Evolutionary conservation across 2,113 vertebrate genomes (phyloP).

Genomic region (Lampris incognitus): DNA sequence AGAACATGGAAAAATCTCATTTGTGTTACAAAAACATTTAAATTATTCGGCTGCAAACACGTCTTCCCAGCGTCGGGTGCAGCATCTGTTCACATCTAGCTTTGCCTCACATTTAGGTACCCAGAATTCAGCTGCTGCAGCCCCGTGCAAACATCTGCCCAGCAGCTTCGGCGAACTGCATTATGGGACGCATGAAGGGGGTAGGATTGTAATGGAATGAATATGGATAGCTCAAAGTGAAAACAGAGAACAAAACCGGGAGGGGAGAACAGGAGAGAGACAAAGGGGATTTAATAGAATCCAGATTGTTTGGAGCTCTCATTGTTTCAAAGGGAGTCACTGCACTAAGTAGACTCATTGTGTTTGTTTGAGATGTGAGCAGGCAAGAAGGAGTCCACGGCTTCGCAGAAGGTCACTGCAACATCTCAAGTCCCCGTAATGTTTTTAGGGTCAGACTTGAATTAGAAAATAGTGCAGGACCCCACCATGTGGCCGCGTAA

Average conservation of each 20-base stretch:
- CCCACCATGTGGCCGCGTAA: constrained; percentile 68
- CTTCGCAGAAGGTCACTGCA: constrained; percentile 53
- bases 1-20: not conserved
- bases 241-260: constrained; percentile 67
- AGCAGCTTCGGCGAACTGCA: constrained; percentile 68
- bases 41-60: constrained; percentile 23
- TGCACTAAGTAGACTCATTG: constrained; percentile 37
- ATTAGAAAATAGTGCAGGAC: constrained; percentile 54
- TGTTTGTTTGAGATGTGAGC: constrained; percentile 27
- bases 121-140: constrained; percentile 17
- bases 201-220: constrained; percentile 61
- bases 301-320: constrained; percentile 61
- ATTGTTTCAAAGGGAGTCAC: constrained; percentile 61
- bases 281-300: constrained; percentile 67
- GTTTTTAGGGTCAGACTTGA: constrained; percentile 59
- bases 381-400: constrained; percentile 15
- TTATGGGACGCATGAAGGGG: constrained; percentile 62
- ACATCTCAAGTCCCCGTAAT: constrained; percentile 58
- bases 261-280: constrained; percentile 65
- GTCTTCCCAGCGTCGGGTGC: constrained; percentile 9
- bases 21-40: constrained; percentile 1
- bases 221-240: constrained; percentile 76
- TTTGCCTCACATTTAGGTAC: constrained; percentile 21
- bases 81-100: not conserved
- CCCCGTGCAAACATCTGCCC: constrained; percentile 72